These are phyloP conservation scores for Addax nasomaculatus DNA, from an alignment of 2,113 vertebrate species.

Conservation along the genomic window DNA sequence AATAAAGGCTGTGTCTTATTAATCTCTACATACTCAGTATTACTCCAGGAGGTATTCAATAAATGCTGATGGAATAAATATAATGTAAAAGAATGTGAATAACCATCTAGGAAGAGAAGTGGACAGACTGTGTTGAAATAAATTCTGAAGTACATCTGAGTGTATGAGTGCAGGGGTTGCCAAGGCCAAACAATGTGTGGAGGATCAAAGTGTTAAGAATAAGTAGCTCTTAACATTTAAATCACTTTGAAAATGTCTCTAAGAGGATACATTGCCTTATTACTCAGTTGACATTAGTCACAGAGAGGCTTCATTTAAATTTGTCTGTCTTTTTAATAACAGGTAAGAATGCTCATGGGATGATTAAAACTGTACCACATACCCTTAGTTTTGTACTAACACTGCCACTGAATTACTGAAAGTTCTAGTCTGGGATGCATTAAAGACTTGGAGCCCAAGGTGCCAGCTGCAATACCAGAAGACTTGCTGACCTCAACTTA, in stretches of 20 bases:
- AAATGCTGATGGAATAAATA: background rate
- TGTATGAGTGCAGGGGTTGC: no score
- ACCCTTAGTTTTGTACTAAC: background rate
- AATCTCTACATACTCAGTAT: background rate
- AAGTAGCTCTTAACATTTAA: slow-evolving; percentile 42
- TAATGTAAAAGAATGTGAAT: background rate
- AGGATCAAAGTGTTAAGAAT: background rate
- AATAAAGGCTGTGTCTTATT: background rate
- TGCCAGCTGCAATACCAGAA: background rate
- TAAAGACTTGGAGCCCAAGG: background rate
- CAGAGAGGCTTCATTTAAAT: slow-evolving; percentile 7
- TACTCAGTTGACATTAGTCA: background rate
- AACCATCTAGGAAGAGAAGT: background rate
- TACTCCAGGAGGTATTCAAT: background rate
- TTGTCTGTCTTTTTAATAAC: slow-evolving; percentile 44
- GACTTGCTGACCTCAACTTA: background rate
- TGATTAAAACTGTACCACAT: background rate
- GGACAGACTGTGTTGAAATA: background rate
- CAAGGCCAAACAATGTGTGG: background rate
- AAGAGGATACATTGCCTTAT: background rate
- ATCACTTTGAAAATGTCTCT: background rate
- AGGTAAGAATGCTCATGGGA: background rate
- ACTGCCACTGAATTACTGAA: background rate
- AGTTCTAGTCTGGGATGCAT: background rate
- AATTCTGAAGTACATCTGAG: background rate